phyloP scores from a whole-genome alignment of 1,140 invertebrate genomes.

The Caerostris darwini region DNA sequence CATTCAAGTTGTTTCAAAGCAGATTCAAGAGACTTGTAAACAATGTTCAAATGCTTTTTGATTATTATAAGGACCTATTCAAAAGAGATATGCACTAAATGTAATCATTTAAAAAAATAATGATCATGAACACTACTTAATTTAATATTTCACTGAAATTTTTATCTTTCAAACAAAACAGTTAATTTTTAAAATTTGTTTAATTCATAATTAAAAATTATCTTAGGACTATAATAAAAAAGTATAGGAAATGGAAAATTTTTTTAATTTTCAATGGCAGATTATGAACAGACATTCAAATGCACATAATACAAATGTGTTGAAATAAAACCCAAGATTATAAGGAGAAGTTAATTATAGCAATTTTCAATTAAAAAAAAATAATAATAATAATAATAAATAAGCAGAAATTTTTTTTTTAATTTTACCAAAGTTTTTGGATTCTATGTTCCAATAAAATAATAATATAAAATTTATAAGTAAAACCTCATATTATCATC shows the following conservation, averaged over 20 bases:
- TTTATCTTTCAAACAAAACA: not conserved
- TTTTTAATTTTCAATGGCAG: not conserved
- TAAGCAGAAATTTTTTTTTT: too few relatives aligned
- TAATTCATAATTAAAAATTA: not conserved
- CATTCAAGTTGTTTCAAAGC: not conserved
- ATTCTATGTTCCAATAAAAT: too few relatives aligned
- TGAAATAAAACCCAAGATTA: not conserved
- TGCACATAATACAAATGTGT: not conserved
- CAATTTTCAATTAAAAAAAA: too few relatives aligned
- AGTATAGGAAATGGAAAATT: not conserved
- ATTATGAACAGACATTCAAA: not conserved
- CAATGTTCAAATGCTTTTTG: not conserved
- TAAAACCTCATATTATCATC: too few relatives aligned
- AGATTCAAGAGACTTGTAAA: not conserved
- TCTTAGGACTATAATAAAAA: not conserved
- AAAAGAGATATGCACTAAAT: not conserved
- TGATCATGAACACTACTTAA: not conserved
- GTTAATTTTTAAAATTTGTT: not conserved
- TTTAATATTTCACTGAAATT: not conserved
- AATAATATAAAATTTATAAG: too few relatives aligned
- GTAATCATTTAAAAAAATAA: not conserved
- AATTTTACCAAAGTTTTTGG: too few relatives aligned
- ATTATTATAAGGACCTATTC: conserved; percentile 33
- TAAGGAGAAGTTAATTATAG: too few relatives aligned
- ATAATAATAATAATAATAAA: too few relatives aligned